Evolutionary conservation across 2,113 vertebrate genomes (phyloP).

Genomic region (Saguinus imperator): DNA sequence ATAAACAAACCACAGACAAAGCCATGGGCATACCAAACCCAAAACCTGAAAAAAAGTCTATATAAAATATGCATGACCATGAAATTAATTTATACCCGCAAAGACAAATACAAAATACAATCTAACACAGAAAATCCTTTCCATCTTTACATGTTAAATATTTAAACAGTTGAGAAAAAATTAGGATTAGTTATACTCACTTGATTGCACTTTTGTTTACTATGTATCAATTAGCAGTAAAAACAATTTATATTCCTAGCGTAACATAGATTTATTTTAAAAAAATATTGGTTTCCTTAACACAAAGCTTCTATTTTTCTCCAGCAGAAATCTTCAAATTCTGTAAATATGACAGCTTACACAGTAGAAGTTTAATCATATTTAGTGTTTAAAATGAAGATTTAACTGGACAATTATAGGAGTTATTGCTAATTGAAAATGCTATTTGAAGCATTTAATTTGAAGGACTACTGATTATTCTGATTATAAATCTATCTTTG

Average conservation of each 20-base stretch:
- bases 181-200: background rate
- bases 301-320: background rate
- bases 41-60: background rate
- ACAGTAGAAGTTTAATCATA: background rate
- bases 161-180: conserved; percentile 3
- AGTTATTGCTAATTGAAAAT: conserved; percentile 72
- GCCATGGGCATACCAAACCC: background rate
- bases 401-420: conserved; percentile 63
- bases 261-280: background rate
- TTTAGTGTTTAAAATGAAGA: conserved; percentile 69
- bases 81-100: background rate
- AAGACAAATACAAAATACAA: background rate
- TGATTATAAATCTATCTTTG: conserved; percentile 57
- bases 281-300: background rate
- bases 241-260: background rate
- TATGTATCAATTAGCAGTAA: background rate
- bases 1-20: background rate
- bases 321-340: background rate
- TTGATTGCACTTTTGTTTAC: background rate
- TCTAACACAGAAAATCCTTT: background rate
- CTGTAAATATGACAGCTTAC: background rate
- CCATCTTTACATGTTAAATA: background rate
- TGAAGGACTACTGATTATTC: conserved; percentile 58
- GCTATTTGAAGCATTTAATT: conserved; percentile 57
- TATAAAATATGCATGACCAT: background rate